Base-by-base conservation (phyloP, 2,888 invertebrate species). In the Hydrotaea diabolus region DNA sequence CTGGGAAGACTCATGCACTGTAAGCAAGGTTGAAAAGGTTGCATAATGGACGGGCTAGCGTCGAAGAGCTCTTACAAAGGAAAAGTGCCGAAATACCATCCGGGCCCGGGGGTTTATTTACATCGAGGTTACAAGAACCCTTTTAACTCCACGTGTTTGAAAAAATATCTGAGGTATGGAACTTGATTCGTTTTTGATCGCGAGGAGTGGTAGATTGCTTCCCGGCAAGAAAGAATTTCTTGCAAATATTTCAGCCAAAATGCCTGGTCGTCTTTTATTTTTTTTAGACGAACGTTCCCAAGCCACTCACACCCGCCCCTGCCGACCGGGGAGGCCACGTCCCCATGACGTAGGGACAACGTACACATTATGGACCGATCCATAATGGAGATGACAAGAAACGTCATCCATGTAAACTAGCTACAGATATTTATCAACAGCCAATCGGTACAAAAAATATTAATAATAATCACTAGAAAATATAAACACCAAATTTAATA, bases 81-180 rank as follows among this genome's bases (percentile, higher is more conserved):
- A 57, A 2, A 11, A 57, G 57, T 57, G 57, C 57, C 23, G 26
- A 26, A 17, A 59, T 26, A 23, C 23, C 59, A 59, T 59, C 59
- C 59, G 59, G 59, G 15, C 59, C 59, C 21, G 59, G 26, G 11
- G 59, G 4, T 26, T 59, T 59, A 59, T 19, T 23, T 59, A 59
- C 21, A 7, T 59, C 15, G 59, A 59, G 59, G 13, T 39, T 39
- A 11, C 9, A 13, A 39, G 39, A 39, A 39, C 39, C 39, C 39
- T 26, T 59, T 59, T 59, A 62, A 36, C 36, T 1, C 64, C 36
- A 62, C 64, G 53, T 53, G 53, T 53, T 53, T 17, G 53, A 53
- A 53, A n/a, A 53, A 53, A 53, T n/a, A 53, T 53, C 53, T 53
- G n/a, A 53, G 53, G 53, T n/a, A 53, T 17, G 2, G n/a, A 53